Evolutionary conservation across 2,888 invertebrate genomes (phyloP).

Genomic region (Beris morrisii): DNA sequence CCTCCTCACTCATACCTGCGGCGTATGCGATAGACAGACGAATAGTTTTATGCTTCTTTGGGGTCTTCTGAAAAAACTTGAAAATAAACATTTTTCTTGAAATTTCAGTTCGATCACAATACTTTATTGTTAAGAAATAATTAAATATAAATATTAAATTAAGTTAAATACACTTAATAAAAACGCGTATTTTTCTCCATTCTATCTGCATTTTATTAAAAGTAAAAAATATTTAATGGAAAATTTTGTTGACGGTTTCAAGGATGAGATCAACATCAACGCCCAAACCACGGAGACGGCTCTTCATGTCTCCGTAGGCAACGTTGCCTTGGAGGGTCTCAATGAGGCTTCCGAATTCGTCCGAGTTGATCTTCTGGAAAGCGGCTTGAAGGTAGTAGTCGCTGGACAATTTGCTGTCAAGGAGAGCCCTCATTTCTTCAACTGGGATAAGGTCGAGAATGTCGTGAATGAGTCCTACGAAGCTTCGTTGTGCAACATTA

Average conservation of each 20-base stretch:
- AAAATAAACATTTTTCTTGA: too few species aligned
- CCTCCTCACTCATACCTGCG: too few species aligned
- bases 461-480: slow-evolving; percentile 30
- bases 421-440: slow-evolving; percentile 24
- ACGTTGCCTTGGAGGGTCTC: slow-evolving; percentile 23
- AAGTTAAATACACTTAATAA: too few species aligned
- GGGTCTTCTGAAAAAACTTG: too few species aligned
- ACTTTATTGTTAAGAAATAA: too few species aligned
- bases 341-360: slow-evolving; percentile 31
- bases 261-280: slow-evolving; percentile 32
- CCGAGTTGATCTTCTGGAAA: slow-evolving; percentile 32
- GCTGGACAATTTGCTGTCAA: slow-evolving; percentile 25
- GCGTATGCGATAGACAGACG: too few species aligned
- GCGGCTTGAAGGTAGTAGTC: slow-evolving; percentile 33
- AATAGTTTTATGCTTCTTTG: too few species aligned
- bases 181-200: too few species aligned
- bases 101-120: too few species aligned
- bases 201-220: too few species aligned
- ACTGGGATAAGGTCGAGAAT: slow-evolving; percentile 32
- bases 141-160: too few species aligned
- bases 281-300: slow-evolving; percentile 25
- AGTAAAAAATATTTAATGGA: not conserved
- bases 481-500: slow-evolving; percentile 4
- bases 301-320: slow-evolving; percentile 25
- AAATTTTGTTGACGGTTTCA: slow-evolving; percentile 27